Percentiles rank a stretch among this genome's conserved stretches.
Evolutionary conservation across 2,797 vertebrate genomes (phyloP).

Genomic region (Danio albolineatus): DNA sequence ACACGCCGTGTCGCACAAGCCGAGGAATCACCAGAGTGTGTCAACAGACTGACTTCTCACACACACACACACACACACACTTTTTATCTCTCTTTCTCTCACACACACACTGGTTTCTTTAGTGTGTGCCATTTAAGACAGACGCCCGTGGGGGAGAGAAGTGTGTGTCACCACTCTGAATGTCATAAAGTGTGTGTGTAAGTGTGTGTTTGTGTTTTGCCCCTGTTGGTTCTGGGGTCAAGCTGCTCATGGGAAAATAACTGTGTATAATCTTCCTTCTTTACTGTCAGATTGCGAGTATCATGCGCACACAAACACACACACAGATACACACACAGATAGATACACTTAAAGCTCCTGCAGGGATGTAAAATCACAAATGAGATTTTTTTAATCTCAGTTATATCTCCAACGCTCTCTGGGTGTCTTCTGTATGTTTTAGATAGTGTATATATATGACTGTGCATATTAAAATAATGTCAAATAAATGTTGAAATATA

Average conservation of each 20-base stretch:
- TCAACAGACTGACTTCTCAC: conserved; percentile 45
- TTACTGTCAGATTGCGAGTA: neutral
- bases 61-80: conserved; percentile 20
- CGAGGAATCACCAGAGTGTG: conserved; percentile 37
- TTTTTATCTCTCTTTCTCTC: neutral
- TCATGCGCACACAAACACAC: neutral
- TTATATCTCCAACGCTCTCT: neutral
- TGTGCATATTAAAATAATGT: too few species aligned
- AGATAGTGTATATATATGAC: too few species aligned
- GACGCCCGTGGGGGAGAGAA: conserved; percentile 22
- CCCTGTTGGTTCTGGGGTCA: conserved; percentile 3
- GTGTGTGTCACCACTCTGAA: conserved; percentile 63
- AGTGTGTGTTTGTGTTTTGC: conserved; percentile 54
- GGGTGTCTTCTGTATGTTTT: too few species aligned
- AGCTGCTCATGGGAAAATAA: conserved; percentile 12
- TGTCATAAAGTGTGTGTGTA: conserved; percentile 68
- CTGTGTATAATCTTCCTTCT: conserved; percentile 6
- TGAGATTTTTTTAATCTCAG: neutral
- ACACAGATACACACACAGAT: conserved; percentile 16
- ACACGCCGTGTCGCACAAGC: conserved; percentile 24
- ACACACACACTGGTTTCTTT: conserved; percentile 39
- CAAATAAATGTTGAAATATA: too few species aligned
- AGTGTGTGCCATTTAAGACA: conserved; percentile 46
- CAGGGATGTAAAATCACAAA: neutral
- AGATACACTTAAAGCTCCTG: neutral